Conservation (phyloP, 2,797 vertebrate genomes). For the Protosalanx chinensis region DNA sequence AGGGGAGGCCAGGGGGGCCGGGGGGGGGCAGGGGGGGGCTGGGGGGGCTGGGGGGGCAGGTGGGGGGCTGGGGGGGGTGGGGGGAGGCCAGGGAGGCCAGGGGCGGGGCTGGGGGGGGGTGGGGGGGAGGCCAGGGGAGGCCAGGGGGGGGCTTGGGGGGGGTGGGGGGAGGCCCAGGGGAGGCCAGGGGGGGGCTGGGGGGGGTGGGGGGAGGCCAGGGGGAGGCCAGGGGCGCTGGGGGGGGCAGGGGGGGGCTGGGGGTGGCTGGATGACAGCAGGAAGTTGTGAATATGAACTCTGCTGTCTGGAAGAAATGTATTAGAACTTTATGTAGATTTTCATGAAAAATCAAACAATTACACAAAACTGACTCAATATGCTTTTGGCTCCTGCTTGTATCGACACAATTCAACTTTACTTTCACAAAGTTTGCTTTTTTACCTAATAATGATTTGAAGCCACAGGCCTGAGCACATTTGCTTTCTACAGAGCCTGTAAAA, state of each 20-base stretch:
- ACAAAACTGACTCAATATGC: constrained; percentile 41
- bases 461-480: constrained; percentile 42
- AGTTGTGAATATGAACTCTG: too few relatives aligned
- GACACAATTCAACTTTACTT: constrained; percentile 65
- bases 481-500: constrained; percentile 59
- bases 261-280: too few relatives aligned
- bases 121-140: constrained; percentile 33
- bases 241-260: too few relatives aligned
- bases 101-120: constrained; percentile 37
- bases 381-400: constrained; percentile 38
- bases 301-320: background rate
- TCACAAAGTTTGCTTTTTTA: constrained; percentile 56
- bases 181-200: background rate
- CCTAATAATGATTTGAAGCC: constrained; percentile 67
- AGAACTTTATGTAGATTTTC: constrained; percentile 2
- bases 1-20: too few relatives aligned
- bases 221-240: too few relatives aligned
- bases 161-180: constrained; percentile 43
- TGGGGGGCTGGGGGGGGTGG: too few relatives aligned
- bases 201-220: constrained; percentile 48
- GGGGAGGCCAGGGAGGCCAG: too few relatives aligned
- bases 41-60: too few relatives aligned
- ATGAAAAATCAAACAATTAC: constrained; percentile 20
- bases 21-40: too few relatives aligned
- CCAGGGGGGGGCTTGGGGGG: constrained; percentile 13